phyloP scores from a whole-genome alignment of 2,888 invertebrate genomes.

The Caenorhabditis zanzibari region DNA sequence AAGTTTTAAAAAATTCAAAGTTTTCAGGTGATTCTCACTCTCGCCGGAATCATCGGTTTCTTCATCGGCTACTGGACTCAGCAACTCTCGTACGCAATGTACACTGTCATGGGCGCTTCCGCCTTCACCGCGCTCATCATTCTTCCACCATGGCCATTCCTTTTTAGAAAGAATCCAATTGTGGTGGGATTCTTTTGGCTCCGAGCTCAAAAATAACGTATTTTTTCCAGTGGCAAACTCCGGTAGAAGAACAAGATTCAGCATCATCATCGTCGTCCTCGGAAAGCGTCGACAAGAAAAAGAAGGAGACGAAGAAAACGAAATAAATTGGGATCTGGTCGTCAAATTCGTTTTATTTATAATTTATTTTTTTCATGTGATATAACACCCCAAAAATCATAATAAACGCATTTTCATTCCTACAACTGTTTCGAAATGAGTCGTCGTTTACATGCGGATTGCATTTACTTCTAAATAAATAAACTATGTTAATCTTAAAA shows the following conservation, averaged over 20 bases:
- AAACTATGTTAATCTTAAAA: too few relatives aligned
- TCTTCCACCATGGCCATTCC: slow-evolving; percentile 82
- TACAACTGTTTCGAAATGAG: neutral
- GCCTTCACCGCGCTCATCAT: slow-evolving; percentile 77
- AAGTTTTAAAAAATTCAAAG: neutral
- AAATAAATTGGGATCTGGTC: slow-evolving; percentile 57
- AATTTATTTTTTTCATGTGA: neutral
- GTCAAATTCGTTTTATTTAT: slow-evolving; percentile 19
- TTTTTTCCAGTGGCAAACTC: slow-evolving; percentile 65
- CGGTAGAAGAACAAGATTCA: slow-evolving; percentile 1
- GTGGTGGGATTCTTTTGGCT: slow-evolving; percentile 52
- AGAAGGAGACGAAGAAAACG: slow-evolving; percentile 65
- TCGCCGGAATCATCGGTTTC: slow-evolving; percentile 81
- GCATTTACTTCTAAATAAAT: slow-evolving; percentile 12
- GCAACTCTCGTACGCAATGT: slow-evolving; percentile 74
- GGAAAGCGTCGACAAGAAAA: slow-evolving; percentile 25
- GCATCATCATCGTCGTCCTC: neutral
- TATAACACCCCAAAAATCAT: neutral
- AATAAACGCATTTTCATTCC: slow-evolving; percentile 17
- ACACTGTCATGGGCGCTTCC: slow-evolving; percentile 74
- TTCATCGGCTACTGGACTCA: slow-evolving; percentile 78
- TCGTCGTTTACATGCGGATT: slow-evolving; percentile 40
- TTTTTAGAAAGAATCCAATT: slow-evolving; percentile 78
- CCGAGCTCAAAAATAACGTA: neutral
- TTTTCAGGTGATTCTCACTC: slow-evolving; percentile 77